phyloP scores from a whole-genome alignment of 1,140 invertebrate genomes.

The Ephestia elutella region DNA sequence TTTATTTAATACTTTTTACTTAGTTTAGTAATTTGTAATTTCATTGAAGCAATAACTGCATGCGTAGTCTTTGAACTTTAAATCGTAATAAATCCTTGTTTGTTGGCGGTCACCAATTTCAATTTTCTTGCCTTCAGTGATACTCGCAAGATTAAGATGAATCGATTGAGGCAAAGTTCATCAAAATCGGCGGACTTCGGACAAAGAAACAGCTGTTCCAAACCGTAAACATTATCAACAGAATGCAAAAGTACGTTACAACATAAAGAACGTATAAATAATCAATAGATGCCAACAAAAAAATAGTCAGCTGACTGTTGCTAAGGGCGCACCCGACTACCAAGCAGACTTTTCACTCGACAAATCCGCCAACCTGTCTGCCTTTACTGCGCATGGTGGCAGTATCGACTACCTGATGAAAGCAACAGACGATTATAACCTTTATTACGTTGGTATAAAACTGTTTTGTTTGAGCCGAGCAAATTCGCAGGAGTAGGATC shows the following conservation, averaged over 20 bases:
- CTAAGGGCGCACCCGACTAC: neutral
- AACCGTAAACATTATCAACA: neutral
- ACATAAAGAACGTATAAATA: neutral
- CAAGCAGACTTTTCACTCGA: constrained; percentile 7
- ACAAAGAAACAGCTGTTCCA: neutral
- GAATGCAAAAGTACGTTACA: neutral
- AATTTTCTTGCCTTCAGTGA: too few species aligned
- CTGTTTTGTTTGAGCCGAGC: neutral
- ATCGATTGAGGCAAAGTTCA: too few species aligned
- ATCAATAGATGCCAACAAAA: neutral
- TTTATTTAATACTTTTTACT: too few species aligned
- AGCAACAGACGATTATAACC: neutral
- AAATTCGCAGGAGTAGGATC: constrained; percentile 1
- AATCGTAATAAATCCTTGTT: too few species aligned
- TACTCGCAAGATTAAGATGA: too few species aligned
- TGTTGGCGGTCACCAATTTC: too few species aligned
- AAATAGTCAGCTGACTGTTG: neutral
- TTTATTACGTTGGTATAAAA: neutral
- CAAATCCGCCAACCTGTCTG: constrained; percentile 16
- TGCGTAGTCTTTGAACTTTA: too few species aligned
- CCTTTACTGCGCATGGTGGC: constrained; percentile 12
- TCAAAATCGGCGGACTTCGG: too few species aligned
- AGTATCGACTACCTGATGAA: constrained; percentile 10
- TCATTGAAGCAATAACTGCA: too few species aligned
- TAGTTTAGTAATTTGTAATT: too few species aligned